Conservation (phyloP, 2,888 invertebrate genomes). For the Napeogenes inachia region DNA sequence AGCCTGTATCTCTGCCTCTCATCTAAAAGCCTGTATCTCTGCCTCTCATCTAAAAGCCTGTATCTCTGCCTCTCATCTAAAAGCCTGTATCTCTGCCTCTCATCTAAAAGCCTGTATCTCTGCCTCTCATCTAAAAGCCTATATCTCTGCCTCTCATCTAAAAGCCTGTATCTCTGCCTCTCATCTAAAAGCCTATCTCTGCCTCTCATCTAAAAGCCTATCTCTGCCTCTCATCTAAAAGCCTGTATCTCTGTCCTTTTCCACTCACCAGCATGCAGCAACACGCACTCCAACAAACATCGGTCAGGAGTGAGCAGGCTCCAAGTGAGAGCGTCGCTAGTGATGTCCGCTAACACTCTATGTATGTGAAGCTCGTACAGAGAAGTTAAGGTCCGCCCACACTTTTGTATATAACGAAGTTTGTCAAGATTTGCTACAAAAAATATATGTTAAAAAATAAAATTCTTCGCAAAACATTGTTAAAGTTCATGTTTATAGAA, state of each 20-base stretch:
- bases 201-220: neutral
- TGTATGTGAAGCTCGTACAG: conserved; percentile 75
- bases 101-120: too few relatives aligned
- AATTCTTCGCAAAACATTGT: neutral
- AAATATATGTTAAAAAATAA: conserved; percentile 1
- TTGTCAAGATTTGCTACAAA: conserved; percentile 66
- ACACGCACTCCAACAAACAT: conserved; percentile 80
- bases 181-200: too few relatives aligned
- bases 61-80: too few relatives aligned
- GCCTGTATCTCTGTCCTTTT: neutral
- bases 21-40: too few relatives aligned
- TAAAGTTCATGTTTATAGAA: neutral
- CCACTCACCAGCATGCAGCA: conserved; percentile 69
- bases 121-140: too few relatives aligned
- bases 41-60: too few relatives aligned
- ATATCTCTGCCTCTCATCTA: too few relatives aligned
- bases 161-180: too few relatives aligned
- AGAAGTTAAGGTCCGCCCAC: conserved; percentile 55
- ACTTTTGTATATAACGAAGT: conserved; percentile 60
- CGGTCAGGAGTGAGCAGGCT: conserved; percentile 80
- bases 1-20: too few relatives aligned
- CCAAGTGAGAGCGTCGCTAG: conserved; percentile 80
- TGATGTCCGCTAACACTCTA: conserved; percentile 71
- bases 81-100: too few relatives aligned
- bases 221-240: neutral